A percentile compares a stretch with the other conserved stretches of the same genome.
Conservation (phyloP, 2,113 vertebrate species). For the Romanogobio albipinnatus region DNA sequence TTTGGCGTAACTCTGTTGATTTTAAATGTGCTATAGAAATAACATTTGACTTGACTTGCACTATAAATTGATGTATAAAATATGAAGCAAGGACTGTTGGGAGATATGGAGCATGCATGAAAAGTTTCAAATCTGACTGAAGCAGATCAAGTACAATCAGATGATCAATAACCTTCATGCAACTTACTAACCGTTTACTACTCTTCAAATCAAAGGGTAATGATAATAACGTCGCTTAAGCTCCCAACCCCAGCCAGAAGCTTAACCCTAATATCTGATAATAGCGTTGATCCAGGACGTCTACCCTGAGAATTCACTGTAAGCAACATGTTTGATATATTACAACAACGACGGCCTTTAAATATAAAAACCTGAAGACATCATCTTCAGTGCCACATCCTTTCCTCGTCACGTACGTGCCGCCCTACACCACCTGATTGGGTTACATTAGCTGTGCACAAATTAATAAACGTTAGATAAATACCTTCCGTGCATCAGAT, state of each 20-base stretch:
- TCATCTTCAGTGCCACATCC: neutral
- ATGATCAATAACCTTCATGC: neutral
- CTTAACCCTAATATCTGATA: constrained; percentile 12
- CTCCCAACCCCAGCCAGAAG: neutral
- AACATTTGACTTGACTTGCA: too few species aligned
- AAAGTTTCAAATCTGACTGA: neutral
- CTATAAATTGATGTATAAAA: neutral
- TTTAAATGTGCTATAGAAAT: too few species aligned
- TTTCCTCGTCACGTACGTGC: neutral
- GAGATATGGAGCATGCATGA: neutral
- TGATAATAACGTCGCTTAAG: neutral
- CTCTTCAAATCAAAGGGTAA: neutral
- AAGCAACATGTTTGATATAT: neutral
- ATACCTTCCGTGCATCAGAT: constrained; percentile 45
- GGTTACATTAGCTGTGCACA: constrained; percentile 38
- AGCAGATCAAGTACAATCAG: neutral
- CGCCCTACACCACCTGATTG: constrained; percentile 24
- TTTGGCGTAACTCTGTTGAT: too few species aligned
- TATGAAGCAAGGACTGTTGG: neutral
- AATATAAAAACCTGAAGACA: neutral
- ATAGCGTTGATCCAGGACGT: neutral
- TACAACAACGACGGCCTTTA: neutral
- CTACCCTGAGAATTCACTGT: neutral
- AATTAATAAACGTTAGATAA: constrained; percentile 32
- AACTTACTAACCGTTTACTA: neutral